Evolutionary conservation across 2,797 vertebrate genomes (phyloP), one percentile per base, ranked within the genome.

Genomic region (Scolopax rusticola): DNA sequence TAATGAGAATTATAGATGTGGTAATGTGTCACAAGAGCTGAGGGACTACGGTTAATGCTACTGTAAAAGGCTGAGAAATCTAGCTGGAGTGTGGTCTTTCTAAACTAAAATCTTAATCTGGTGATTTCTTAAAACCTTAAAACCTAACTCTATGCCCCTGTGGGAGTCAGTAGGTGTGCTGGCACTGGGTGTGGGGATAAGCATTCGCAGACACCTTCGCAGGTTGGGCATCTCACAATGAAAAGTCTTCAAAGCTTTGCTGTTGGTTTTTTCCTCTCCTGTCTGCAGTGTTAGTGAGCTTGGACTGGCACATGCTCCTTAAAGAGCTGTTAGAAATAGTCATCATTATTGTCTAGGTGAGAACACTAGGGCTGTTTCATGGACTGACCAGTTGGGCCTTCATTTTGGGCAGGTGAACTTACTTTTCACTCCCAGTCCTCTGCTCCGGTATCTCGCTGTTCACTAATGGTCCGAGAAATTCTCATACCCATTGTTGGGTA

Each of bases 401-500:
- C n/a, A 43, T 48, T 86, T 15, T 0, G 2, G 24, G 27, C 51
- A 19, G 1, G 28, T 33, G 38, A 69, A 17, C 33, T 12, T 47
- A 38, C 53, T 43, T 92, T 82, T 38, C 25, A 20, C 48, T 68
- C 19, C 43, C 36, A 17, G 19, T 38, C n/a, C 27, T 33, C 14
- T 73, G 30, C 21, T 12, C 17, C 47, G 27, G 11, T 65, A 65
- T 47, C 54, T 65, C 2, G 0, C 27, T 80, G 67, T 45, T 85
- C 14, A 15, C 6, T 95, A 69, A 67, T 24, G 15, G 18, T 51
- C 65, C 76, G 43, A 73, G 51, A 94, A 93, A 90, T 78, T 81
- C 38, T 38, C 21, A 30, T 33, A 15, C 25, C 38, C 8, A 2
- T 51, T 81, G 24, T 15, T 0, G 0, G 0, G 5, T 76, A n/a